Evolutionary conservation across 2,888 invertebrate species (phyloP), one percentile per base, ranked within the genome.

Genomic region (Drosophila pseudotalamancana): DNA sequence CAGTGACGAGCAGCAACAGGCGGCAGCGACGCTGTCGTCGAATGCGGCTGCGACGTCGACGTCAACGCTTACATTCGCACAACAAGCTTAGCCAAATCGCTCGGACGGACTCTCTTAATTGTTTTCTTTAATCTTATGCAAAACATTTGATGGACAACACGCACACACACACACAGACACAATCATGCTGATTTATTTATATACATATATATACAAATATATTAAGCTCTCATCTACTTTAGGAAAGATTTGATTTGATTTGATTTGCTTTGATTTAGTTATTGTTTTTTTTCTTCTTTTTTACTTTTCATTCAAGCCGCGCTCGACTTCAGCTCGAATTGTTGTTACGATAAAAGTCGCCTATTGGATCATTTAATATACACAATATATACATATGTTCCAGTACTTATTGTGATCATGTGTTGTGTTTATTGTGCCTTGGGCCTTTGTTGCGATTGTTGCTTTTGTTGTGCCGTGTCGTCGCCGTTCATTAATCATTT

Each of bases 131-230:
- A 87, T 71, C 65, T 63, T 84, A 87, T 88, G 87, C 88, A 77
- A 88, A 88, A 77, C 74, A 77, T 88, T 84, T 84, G 88, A 88
- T 87, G 85, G 85, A 84, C 82, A 88, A 64, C 86, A 66, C 69
- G 66, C 62, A 66, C 8, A 23, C 21, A 18, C 16, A 60, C 21
- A 8, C 6, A 32, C 40, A 12, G n/a, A 35, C 16, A 4, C 46
- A n/a, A 12, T 19, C 31, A 14, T 31, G 14, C 57, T 54, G 48
- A 70, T 51, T 56, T 9, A 45, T 39, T 23, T 0, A 16, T 6
- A 16, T n/a, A 27, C 25, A 27, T 4, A 9, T n/a, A n/a, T n/a
- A 8, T 3, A 11, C 18, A 23, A 3, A 25, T 25, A 19, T 16
- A 18, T 43, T n/a, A 27, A 45, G 45, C 43, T 27, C 34, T 57